Percentiles rank a stretch among this genome's conserved stretches.
Evolutionary conservation across 2,888 invertebrate species (phyloP).

Genomic region (Hydrotaea cyrtoneurina): DNA sequence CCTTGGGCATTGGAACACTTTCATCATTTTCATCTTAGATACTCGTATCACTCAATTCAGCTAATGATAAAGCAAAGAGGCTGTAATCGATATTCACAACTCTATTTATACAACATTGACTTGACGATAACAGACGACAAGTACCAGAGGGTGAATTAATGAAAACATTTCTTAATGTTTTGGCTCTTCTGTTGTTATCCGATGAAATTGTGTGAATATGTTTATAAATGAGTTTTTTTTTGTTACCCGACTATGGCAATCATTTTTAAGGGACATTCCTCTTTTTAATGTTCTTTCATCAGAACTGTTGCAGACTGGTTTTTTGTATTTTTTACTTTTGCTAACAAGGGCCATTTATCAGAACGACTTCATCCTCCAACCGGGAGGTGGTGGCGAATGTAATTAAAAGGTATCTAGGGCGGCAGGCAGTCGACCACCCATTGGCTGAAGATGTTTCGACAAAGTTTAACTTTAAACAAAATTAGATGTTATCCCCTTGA

Average conservation of each 20-base stretch:
- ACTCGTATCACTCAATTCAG: background rate
- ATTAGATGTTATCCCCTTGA: background rate
- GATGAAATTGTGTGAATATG: background rate
- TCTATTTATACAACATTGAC: background rate
- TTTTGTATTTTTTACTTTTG: conserved; percentile 5
- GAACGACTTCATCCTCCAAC: background rate
- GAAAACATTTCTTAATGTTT: background rate
- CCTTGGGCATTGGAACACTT: background rate
- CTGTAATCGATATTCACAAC: background rate
- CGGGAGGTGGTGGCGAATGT: no score
- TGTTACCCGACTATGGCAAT: background rate
- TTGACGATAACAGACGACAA: background rate
- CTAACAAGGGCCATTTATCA: background rate
- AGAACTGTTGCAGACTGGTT: background rate
- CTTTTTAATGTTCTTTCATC: no score
- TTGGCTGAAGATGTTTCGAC: background rate
- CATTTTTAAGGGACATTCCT: no score
- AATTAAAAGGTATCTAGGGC: background rate
- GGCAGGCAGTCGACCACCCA: background rate
- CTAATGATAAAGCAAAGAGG: background rate
- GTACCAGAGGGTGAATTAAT: background rate
- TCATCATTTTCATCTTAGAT: no score
- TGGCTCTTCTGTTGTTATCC: background rate
- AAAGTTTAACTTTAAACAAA: background rate
- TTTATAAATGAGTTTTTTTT: background rate